Evolutionary conservation across 2,888 invertebrate species (phyloP).

Genomic region (Reticulitermes lucifugus): DNA sequence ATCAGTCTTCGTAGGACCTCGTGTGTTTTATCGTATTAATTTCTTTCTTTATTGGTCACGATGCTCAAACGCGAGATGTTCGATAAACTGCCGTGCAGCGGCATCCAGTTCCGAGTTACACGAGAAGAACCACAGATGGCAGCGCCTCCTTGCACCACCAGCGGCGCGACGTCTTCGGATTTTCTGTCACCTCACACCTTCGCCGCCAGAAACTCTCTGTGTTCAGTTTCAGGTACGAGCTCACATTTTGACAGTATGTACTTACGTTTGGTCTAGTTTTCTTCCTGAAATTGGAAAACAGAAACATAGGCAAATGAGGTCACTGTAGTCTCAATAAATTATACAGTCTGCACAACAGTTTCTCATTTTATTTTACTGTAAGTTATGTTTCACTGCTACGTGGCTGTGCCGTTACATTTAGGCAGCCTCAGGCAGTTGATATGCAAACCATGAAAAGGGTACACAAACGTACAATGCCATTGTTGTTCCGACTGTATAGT

Average conservation of each 20-base stretch:
- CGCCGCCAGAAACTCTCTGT: conserved; percentile 65
- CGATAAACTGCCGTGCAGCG: conserved; percentile 15
- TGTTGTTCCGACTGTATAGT: too few species aligned
- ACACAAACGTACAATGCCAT: too few species aligned
- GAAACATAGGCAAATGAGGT: too few species aligned
- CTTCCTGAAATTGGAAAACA: too few species aligned
- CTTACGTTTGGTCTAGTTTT: too few species aligned
- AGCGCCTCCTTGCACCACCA: conserved; percentile 18
- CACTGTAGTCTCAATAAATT: too few species aligned
- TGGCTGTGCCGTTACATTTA: too few species aligned
- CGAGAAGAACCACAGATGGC: conserved; percentile 40
- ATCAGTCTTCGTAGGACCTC: not conserved
- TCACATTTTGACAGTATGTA: not conserved
- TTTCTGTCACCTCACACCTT: conserved; percentile 63
- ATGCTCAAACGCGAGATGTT: conserved; percentile 4
- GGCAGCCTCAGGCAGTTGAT: too few species aligned
- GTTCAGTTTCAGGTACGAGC: conserved; percentile 64
- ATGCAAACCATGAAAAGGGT: too few species aligned
- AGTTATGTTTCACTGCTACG: too few species aligned
- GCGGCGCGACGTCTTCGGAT: conserved; percentile 36
- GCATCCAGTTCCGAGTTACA: conserved; percentile 43
- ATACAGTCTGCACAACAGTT: too few species aligned
- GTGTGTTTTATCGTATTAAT: not conserved
- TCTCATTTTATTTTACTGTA: too few species aligned
- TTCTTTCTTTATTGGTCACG: not conserved